phyloP scores from a whole-genome alignment of 2,888 invertebrate species.

The Drosophila kuntzei region DNA sequence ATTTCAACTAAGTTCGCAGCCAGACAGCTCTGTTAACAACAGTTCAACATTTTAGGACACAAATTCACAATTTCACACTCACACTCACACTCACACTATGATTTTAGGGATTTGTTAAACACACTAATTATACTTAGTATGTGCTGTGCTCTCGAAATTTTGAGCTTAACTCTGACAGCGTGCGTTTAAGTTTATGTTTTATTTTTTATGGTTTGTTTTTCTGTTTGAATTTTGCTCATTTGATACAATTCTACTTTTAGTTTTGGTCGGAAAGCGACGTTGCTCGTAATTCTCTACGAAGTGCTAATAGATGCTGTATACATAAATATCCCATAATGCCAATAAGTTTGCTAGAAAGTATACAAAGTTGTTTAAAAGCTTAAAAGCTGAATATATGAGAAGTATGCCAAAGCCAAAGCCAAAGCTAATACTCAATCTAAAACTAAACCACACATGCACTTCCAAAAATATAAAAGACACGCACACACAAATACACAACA shows the following conservation, averaged over 20 bases:
- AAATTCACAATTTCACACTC: slow-evolving; percentile 25
- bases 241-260: slow-evolving; percentile 38
- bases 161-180: slow-evolving; percentile 65
- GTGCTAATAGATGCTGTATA: slow-evolving; percentile 27
- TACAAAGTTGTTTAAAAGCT: slow-evolving; percentile 32
- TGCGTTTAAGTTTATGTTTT: slow-evolving; percentile 51
- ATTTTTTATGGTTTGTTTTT: slow-evolving; percentile 27
- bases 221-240: slow-evolving; percentile 63
- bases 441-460: slow-evolving; percentile 42
- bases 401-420: slow-evolving; percentile 53
- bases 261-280: slow-evolving; percentile 58
- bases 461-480: slow-evolving; percentile 16
- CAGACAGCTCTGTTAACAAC: slow-evolving; percentile 46
- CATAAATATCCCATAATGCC: slow-evolving; percentile 38
- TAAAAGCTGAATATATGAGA: slow-evolving; percentile 5
- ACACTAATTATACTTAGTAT: slow-evolving; percentile 69
- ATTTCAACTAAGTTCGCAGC: slow-evolving; percentile 54
- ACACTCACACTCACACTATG: slow-evolving; percentile 26
- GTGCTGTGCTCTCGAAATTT: slow-evolving; percentile 61
- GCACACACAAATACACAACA: slow-evolving; percentile 28
- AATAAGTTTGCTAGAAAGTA: slow-evolving; percentile 54
- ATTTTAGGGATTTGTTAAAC: slow-evolving; percentile 39
- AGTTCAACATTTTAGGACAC: slow-evolving; percentile 29
- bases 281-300: slow-evolving; percentile 27
- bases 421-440: slow-evolving; percentile 35